Conservation (phyloP, 2,113 vertebrate species). For the Cololabis saira region DNA sequence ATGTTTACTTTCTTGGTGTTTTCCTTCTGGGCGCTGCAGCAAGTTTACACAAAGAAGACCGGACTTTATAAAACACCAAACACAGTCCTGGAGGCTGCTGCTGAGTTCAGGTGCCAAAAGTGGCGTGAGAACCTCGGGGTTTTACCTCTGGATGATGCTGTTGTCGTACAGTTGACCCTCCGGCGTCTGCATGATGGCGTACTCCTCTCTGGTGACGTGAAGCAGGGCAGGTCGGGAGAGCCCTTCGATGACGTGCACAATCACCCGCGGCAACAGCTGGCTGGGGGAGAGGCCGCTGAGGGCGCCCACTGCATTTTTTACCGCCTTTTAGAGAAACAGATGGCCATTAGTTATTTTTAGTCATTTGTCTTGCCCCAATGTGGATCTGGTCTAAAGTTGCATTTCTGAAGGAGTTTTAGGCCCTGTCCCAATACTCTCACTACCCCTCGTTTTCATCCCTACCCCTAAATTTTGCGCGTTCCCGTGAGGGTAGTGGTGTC, state of each 20-base stretch:
- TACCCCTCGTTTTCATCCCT: no score
- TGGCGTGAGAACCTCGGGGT: background rate
- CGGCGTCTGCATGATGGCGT: conserved; percentile 90
- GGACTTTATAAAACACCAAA: background rate
- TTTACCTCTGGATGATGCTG: conserved; percentile 93
- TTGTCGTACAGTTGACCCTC: conserved; percentile 93
- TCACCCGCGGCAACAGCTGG: conserved; percentile 88
- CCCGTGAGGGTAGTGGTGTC: no score
- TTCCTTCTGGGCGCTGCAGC: conserved; percentile 91
- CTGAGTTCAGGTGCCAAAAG: background rate
- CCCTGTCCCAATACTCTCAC: no score
- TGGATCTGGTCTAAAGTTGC: no score
- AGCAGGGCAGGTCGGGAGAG: conserved; percentile 85
- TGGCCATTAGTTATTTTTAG: background rate
- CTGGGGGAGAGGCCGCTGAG: conserved; percentile 88
- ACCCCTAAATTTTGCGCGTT: no score
- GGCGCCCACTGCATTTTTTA: conserved; percentile 89
- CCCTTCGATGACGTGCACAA: conserved; percentile 83
- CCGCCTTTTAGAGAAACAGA: conserved; percentile 62
- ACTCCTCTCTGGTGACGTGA: conserved; percentile 92
- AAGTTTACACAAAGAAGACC: background rate
- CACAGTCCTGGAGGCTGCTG: background rate
- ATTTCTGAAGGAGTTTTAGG: background rate
- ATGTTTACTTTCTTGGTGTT: conserved; percentile 94
- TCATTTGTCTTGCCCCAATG: no score